Evolutionary conservation across 1,140 invertebrate species (phyloP).

Genomic region (Penaeus chinensis): DNA sequence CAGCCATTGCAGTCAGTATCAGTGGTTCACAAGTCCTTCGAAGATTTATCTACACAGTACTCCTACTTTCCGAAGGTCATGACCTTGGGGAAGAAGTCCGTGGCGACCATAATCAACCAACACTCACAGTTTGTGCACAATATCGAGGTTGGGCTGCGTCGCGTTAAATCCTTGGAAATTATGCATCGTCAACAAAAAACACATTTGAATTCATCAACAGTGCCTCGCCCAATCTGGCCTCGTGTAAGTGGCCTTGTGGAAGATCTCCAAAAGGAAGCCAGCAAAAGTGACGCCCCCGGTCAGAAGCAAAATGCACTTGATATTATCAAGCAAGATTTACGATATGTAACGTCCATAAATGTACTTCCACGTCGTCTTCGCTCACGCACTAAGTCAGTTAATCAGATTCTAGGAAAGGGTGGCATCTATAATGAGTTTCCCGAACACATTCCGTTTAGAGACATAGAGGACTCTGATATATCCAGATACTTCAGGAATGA

Average conservation of each 20-base stretch:
- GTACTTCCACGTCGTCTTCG: slow-evolving; percentile 30
- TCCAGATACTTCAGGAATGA: slow-evolving; percentile 31
- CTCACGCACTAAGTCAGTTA: slow-evolving; percentile 8
- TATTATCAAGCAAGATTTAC: slow-evolving; percentile 34
- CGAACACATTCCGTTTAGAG: not conserved
- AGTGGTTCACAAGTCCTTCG: slow-evolving; percentile 18
- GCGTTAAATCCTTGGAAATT: slow-evolving; percentile 36
- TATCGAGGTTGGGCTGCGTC: slow-evolving; percentile 36
- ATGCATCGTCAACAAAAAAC: not conserved
- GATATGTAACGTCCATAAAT: slow-evolving; percentile 51
- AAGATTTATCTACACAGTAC: not conserved
- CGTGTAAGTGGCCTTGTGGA: not conserved
- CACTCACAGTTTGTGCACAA: slow-evolving; percentile 37
- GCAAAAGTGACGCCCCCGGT: not conserved
- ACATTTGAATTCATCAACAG: slow-evolving; percentile 23
- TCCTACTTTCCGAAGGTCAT: not conserved
- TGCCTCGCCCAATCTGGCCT: slow-evolving; percentile 48
- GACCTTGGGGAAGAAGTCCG: not conserved
- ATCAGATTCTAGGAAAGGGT: not conserved
- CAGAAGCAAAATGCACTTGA: not conserved
- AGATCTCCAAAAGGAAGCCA: not conserved
- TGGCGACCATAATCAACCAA: slow-evolving; percentile 14
- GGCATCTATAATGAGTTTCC: not conserved
- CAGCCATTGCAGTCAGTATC: slow-evolving; percentile 5
- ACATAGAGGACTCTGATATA: slow-evolving; percentile 5